phyloP scores from a whole-genome alignment of 2,797 vertebrate genomes.

The Enoplosus armatus region DNA sequence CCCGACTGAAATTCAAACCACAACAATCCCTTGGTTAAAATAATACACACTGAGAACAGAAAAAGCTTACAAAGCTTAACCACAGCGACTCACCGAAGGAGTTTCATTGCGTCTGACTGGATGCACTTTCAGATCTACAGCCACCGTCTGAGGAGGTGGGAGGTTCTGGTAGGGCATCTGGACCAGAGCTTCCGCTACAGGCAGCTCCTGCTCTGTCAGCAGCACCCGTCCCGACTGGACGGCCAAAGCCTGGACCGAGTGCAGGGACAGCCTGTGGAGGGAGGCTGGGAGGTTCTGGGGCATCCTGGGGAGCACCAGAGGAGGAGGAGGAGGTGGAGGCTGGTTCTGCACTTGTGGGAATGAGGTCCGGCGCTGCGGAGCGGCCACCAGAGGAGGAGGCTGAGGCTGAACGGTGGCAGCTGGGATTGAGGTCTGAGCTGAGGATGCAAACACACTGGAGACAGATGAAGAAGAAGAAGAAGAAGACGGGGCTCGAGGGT shows the following conservation, averaged over 20 bases:
- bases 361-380: constrained; percentile 71
- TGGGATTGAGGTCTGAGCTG: constrained; percentile 67
- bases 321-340: constrained; percentile 82
- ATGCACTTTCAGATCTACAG: constrained; percentile 94
- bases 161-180: constrained; percentile 91
- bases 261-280: constrained; percentile 87
- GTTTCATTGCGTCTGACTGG: constrained; percentile 82
- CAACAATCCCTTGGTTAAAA: constrained; percentile 17
- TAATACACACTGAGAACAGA: background rate
- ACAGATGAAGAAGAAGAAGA: constrained; percentile 45
- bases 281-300: constrained; percentile 84
- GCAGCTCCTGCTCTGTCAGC: constrained; percentile 90
- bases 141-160: constrained; percentile 92
- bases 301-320: constrained; percentile 82
- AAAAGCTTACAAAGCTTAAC: background rate
- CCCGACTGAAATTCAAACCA: constrained; percentile 59
- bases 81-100: constrained; percentile 81
- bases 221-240: constrained; percentile 90
- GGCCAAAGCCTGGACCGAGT: constrained; percentile 90
- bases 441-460: constrained; percentile 83
- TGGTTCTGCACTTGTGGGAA: constrained; percentile 82
- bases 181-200: constrained; percentile 90
- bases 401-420: constrained; percentile 88
- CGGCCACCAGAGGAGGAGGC: constrained; percentile 82
- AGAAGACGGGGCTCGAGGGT: constrained; percentile 31